Conservation (phyloP, 2,113 vertebrate species). For the Triplophysa dalaica region DNA sequence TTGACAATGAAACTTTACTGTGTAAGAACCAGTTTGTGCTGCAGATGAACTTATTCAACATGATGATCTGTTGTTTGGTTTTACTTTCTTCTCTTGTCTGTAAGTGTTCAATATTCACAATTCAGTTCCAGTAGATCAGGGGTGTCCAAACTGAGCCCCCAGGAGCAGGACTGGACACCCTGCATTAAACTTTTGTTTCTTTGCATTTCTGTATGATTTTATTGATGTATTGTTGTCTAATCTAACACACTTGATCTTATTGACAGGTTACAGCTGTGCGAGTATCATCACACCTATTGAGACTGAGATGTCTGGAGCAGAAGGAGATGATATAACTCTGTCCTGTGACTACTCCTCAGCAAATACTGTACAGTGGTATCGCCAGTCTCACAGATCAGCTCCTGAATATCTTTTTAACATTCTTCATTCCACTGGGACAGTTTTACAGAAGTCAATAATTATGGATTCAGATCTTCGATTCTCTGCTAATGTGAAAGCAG, state of each 20-base stretch:
- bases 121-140: neutral
- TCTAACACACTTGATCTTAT: neutral
- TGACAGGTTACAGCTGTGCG: neutral
- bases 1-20: too few relatives aligned
- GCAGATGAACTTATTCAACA: too few relatives aligned
- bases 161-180: too few relatives aligned
- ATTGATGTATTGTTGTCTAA: neutral
- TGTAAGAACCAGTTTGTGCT: too few relatives aligned
- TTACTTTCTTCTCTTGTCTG: too few relatives aligned
- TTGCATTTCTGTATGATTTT: too few relatives aligned
- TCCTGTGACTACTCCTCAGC: constrained; percentile 19
- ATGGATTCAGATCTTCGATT: constrained; percentile 2
- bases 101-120: neutral
- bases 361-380: constrained; percentile 8
- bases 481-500: neutral
- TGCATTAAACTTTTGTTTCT: too few relatives aligned
- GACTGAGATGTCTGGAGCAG: neutral
- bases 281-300: constrained; percentile 2
- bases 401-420: constrained; percentile 16
- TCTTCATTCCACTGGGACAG: neutral
- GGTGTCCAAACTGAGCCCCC: too few relatives aligned
- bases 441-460: neutral
- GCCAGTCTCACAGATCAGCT: neutral
- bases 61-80: too few relatives aligned
- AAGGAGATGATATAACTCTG: constrained; percentile 4